Evolutionary conservation across 2,888 invertebrate species (phyloP), one percentile per base, ranked within the genome.

Genomic region (Xanthostigma xanthostigma): DNA sequence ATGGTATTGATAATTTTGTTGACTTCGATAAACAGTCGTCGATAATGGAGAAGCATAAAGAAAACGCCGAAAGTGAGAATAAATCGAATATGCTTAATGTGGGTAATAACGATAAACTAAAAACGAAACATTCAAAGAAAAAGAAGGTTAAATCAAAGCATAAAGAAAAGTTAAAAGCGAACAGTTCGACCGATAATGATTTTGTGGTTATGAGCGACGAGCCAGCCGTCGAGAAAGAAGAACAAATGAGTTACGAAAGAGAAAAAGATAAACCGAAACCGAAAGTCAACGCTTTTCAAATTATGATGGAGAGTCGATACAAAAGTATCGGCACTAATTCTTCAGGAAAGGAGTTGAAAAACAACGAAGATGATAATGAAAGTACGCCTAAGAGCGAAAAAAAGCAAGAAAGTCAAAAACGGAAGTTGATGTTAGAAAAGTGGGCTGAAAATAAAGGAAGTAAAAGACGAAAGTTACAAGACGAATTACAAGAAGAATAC

Each of bases 301-400:
- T 81, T 35, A 69, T 82, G 68, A 82, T 82, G 82, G 76, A 76
- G 53, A 76, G 76, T 13, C 69, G 80, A 53, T 74, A 77, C 59
- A 79, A 78, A 60, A 70, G 70, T 44, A 73, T 81, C 52, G 81
- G 81, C 2, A 63, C 65, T 17, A 82, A 81, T 64, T 74, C 78
- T 27, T 74, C 75, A 9, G 81, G 81, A 0, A 78, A 76, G 64
- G 72, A 72, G 43, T 64, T 61, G 56, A 53, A 61, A 50, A 53
- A 55, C 48, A 62, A 65, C 52, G 51, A 54, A 27, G 59, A 64
- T 3, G n/a, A n/a, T 52, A 65, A 62, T 50, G 50, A 57, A 27
- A 41, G 50, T 46, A 63, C 65, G 53, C 66, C 64, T 53, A 68
- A 38, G 11, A 35, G 41, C 8, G 54, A 55, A 48, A 54, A 50